phyloP scores from a whole-genome alignment of 2,888 invertebrate species.

The Coenonympha arcania region DNA sequence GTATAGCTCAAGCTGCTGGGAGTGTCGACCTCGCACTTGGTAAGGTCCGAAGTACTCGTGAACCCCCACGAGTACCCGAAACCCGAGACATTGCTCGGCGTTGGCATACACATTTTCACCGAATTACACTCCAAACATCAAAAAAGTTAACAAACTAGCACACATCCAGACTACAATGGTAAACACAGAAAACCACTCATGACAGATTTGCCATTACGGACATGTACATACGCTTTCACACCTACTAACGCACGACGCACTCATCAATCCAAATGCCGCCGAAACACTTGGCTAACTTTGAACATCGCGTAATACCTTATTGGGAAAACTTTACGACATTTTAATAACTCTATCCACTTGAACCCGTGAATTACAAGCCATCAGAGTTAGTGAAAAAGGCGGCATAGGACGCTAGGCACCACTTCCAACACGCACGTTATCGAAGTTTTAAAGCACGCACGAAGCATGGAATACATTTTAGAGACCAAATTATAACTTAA shows the following conservation, averaged over 20 bases:
- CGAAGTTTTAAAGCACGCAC: constrained; percentile 31
- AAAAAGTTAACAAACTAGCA: constrained; percentile 56
- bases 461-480: constrained; percentile 32
- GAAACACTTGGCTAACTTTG: constrained; percentile 36
- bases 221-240: constrained; percentile 71
- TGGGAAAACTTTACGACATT: constrained; percentile 34
- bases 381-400: constrained; percentile 59
- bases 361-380: constrained; percentile 43
- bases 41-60: constrained; percentile 64
- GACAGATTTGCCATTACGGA: constrained; percentile 68
- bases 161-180: constrained; percentile 55
- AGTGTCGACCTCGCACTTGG: constrained; percentile 68
- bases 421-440: constrained; percentile 60
- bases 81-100: constrained; percentile 70
- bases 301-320: constrained; percentile 16
- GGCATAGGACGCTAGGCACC: constrained; percentile 64
- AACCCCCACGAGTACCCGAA: constrained; percentile 73
- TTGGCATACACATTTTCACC: constrained; percentile 72
- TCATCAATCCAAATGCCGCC: constrained; percentile 57
- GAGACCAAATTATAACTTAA: constrained; percentile 35
- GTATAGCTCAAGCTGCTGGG: constrained; percentile 70
- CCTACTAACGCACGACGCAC: constrained; percentile 66
- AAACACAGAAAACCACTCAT: constrained; percentile 42
- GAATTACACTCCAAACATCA: constrained; percentile 43
- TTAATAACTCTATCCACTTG: constrained; percentile 23